Evolutionary conservation across 2,888 invertebrate genomes (phyloP), one percentile per base, ranked within the genome.

Genomic region (Mylabris sibirica): DNA sequence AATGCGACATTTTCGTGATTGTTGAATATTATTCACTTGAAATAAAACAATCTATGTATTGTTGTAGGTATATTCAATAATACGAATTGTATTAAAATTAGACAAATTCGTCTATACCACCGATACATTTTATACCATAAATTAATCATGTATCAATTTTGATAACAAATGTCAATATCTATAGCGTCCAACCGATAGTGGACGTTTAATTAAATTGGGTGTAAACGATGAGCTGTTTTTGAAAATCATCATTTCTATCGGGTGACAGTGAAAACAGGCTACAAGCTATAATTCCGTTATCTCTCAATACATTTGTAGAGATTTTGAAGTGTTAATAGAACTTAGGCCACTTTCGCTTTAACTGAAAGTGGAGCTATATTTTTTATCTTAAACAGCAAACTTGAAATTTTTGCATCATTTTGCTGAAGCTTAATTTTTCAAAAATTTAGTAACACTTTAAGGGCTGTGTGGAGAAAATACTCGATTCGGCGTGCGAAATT

Each of bases 1-100:
- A 72, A 72, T 72, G 72, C 68, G 72, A 70, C 72, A 70, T 61
- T 70, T 64, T 65, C 72, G 70, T 72, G 72, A 65, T 68, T 63
- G 66, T 49, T 60, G 66, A 64, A 70, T 73, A 75, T 74, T 75
- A 71, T 62, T 62, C 53, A 41, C 38, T 8, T 30, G 4, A 57
- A 65, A 65, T 53, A 20, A 67, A 70, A 67, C 66, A 69, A 66
- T 60, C 60, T 61, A 64, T 53, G n/a, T n/a, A n/a, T n/a, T n/a
- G n/a, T n/a, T n/a, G n/a, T n/a, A n/a, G n/a, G n/a, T n/a, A 60
- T 60, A 64, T 64, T 60, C 63, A 30, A 30, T 30, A 30, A 30
- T 63, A 61, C 62, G 59, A 65, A 65, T 68, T 68, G 65, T 63
- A 65, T 68, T 64, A 65, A 68, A 68, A 49, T 44, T 41, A 38